Evolutionary conservation across 2,888 invertebrate species (phyloP).

Genomic region (Myathropa florea): DNA sequence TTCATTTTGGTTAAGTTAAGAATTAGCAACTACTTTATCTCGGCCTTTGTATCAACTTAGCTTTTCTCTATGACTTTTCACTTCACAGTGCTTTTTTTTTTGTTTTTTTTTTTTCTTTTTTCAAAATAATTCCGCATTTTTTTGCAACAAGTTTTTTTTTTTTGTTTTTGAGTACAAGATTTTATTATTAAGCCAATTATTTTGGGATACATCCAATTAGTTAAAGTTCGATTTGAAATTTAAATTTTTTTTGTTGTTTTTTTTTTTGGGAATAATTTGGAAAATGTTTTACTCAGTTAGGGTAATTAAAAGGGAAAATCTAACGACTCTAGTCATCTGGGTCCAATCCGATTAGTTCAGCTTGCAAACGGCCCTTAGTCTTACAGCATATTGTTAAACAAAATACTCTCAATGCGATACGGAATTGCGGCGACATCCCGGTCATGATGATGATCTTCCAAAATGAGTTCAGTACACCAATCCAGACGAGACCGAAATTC

Average conservation of each 20-base stretch:
- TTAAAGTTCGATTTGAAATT: not conserved
- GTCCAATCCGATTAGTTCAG: slow-evolving; percentile 92
- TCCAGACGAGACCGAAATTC: slow-evolving; percentile 96
- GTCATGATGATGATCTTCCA: slow-evolving; percentile 97
- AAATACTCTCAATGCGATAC: slow-evolving; percentile 92
- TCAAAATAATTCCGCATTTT: slow-evolving; percentile 16
- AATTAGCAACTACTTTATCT: slow-evolving; percentile 67
- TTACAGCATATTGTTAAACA: slow-evolving; percentile 95
- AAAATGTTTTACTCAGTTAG: slow-evolving; percentile 44
- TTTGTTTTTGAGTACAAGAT: slow-evolving; percentile 45
- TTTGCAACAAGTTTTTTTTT: slow-evolving; percentile 39
- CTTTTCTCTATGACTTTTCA: slow-evolving; percentile 32
- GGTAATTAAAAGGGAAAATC: slow-evolving; percentile 77
- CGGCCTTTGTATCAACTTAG: slow-evolving; percentile 67
- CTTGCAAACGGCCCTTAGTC: slow-evolving; percentile 90
- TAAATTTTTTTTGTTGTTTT: not conserved
- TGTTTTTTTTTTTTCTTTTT: slow-evolving; percentile 12
- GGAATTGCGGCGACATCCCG: slow-evolving; percentile 95
- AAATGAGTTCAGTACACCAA: slow-evolving; percentile 96
- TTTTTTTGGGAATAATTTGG: slow-evolving; percentile 29
- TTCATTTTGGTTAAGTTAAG: slow-evolving; percentile 25
- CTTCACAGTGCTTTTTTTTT: slow-evolving; percentile 25
- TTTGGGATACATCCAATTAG: slow-evolving; percentile 27
- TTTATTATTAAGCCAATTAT: slow-evolving; percentile 51
- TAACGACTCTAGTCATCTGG: slow-evolving; percentile 88